A percentile compares a stretch with the other conserved stretches of the same genome.
phyloP scores from a whole-genome alignment of 2,888 invertebrate genomes.

The Scaptomyza tumidula region DNA sequence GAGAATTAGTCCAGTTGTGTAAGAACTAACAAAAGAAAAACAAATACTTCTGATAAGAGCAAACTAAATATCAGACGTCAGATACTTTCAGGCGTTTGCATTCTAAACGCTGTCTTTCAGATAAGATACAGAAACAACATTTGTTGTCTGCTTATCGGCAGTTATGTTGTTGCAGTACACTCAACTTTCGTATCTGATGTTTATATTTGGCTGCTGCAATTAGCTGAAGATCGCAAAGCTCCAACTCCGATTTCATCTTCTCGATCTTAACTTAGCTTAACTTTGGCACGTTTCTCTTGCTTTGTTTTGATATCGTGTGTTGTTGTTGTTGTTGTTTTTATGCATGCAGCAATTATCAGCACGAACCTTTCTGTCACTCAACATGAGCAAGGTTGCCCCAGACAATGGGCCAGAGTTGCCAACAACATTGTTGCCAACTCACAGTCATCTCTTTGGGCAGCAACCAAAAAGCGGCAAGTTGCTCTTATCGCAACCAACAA shows the following conservation, averaged over 20 bases:
- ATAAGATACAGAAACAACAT: constrained; percentile 56
- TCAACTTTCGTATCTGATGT: constrained; percentile 4
- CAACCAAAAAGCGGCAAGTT: constrained; percentile 47
- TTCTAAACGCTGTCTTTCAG: constrained; percentile 55
- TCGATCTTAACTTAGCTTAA: constrained; percentile 6
- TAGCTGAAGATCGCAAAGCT: constrained; percentile 31
- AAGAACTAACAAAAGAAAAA: constrained; percentile 45
- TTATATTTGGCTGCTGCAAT: constrained; percentile 47
- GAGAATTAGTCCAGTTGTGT: constrained; percentile 56
- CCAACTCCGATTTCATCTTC: constrained; percentile 16
- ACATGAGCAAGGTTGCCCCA: constrained; percentile 60
- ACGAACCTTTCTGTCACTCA: constrained; percentile 70
- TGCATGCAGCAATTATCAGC: constrained; percentile 73
- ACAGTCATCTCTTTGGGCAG: constrained; percentile 35
- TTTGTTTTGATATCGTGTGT: background rate
- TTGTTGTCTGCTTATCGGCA: constrained; percentile 39
- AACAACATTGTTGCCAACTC: constrained; percentile 29
- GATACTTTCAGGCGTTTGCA: constrained; percentile 21
- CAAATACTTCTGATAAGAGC: constrained; percentile 49
- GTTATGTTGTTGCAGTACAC: constrained; percentile 22
- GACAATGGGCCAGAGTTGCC: constrained; percentile 67
- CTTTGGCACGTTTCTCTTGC: constrained; percentile 10
- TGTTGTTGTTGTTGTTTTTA: constrained; percentile 30
- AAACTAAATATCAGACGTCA: constrained; percentile 11
- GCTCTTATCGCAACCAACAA: constrained; percentile 23